phyloP scores from a whole-genome alignment of 2,113 vertebrate species.

The Hydrochoerus hydrochaeris region DNA sequence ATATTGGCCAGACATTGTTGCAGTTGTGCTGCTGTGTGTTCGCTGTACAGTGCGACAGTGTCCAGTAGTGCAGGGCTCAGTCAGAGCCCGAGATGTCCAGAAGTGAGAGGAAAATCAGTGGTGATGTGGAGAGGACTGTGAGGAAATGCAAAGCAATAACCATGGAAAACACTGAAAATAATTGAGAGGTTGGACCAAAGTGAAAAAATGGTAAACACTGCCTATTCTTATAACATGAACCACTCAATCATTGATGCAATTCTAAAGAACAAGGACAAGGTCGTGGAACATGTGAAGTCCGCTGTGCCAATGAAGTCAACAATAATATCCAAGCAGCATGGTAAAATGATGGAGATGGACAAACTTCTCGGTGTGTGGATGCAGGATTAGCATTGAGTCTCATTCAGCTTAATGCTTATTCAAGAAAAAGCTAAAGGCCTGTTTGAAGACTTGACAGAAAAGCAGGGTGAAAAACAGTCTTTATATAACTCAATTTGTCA shows the following conservation, averaged over 20 bases:
- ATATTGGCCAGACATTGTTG: neutral
- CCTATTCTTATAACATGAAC: neutral
- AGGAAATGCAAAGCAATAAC: neutral
- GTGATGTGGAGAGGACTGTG: neutral
- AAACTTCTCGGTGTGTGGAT: neutral
- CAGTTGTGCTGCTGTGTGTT: neutral
- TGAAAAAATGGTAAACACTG: neutral
- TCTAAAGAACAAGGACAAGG: neutral
- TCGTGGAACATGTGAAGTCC: neutral
- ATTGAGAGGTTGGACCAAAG: neutral
- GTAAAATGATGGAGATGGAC: neutral
- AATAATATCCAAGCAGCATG: neutral
- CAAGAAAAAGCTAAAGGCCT: neutral
- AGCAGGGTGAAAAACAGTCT: neutral
- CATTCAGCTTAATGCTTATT: neutral
- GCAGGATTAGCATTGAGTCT: neutral
- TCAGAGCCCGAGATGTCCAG: neutral
- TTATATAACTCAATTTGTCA: neutral
- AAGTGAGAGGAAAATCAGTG: neutral
- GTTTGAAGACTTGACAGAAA: neutral
- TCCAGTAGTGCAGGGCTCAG: neutral
- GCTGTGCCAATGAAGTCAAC: neutral
- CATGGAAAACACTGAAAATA: neutral
- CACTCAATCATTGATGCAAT: neutral
- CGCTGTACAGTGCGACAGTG: neutral